A percentile compares a stretch with the other conserved stretches of the same genome.
Evolutionary conservation across 2,113 vertebrate genomes (phyloP).

Genomic region (Callionymus lyra): DNA sequence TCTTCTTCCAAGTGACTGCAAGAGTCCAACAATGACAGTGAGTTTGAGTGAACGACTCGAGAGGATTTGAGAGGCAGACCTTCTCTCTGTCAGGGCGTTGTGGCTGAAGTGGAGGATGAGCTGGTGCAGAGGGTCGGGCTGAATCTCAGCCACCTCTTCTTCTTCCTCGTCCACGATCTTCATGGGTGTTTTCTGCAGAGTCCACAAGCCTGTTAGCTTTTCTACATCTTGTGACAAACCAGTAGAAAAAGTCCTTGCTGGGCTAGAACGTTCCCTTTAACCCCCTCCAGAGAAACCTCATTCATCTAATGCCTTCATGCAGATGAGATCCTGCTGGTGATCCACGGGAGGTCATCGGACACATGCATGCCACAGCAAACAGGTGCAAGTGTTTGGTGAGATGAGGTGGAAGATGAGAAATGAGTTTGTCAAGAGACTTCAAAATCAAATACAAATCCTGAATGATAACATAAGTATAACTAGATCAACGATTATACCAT

Average conservation of each 20-base stretch:
- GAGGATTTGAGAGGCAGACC: slow-evolving; percentile 59
- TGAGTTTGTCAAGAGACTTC: slow-evolving; percentile 20
- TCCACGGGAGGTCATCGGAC: slow-evolving; percentile 19
- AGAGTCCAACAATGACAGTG: background rate
- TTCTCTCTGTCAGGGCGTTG: slow-evolving; percentile 89
- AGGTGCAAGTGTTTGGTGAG: slow-evolving; percentile 27
- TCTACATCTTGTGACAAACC: background rate
- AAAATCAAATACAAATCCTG: no score
- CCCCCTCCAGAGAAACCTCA: no score
- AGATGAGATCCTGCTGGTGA: slow-evolving; percentile 25
- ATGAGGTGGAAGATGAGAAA: slow-evolving; percentile 33
- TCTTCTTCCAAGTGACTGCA: slow-evolving; percentile 84
- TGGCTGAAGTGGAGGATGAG: slow-evolving; percentile 96
- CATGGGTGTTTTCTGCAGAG: slow-evolving; percentile 80
- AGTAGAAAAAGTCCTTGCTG: no score
- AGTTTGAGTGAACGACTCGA: background rate
- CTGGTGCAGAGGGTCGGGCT: slow-evolving; percentile 92
- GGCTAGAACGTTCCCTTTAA: no score
- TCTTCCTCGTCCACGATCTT: slow-evolving; percentile 83
- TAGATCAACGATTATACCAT: no score
- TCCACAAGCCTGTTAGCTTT: slow-evolving; percentile 35
- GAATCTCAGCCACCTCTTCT: slow-evolving; percentile 78
- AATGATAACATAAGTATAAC: no score
- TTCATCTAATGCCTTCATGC: slow-evolving; percentile 35
- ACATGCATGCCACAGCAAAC: slow-evolving; percentile 52